phyloP scores from a whole-genome alignment of 2,888 invertebrate genomes.

The Nomada ruficornis region DNA sequence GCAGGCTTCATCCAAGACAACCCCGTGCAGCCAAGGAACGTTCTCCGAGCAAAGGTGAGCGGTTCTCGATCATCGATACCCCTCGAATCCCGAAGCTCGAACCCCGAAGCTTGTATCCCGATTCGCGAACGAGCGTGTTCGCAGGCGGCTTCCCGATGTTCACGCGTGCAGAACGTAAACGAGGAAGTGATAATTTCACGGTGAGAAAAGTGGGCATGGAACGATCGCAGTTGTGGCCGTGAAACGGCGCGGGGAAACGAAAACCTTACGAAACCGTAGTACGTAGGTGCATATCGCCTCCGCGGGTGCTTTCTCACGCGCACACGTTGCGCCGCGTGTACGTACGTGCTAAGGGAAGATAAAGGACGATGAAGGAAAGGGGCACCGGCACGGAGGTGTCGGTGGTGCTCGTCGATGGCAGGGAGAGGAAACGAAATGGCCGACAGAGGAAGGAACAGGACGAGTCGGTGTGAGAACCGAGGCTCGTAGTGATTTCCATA shows the following conservation, averaged over 20 bases:
- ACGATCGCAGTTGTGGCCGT: conserved; percentile 31
- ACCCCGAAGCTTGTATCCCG: background rate
- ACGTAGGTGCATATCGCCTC: conserved; percentile 9
- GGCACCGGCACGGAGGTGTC: conserved; percentile 20
- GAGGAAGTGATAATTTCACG: conserved; percentile 62
- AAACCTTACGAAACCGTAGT: conserved; percentile 52
- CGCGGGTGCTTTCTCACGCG: conserved; percentile 65
- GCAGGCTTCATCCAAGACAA: background rate
- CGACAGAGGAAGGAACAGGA: conserved; percentile 67
- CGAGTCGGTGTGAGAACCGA: conserved; percentile 80
- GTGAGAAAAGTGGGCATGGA: conserved; percentile 61
- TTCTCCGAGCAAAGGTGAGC: background rate
- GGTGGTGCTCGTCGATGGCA: conserved; percentile 52
- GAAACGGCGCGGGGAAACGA: conserved; percentile 43
- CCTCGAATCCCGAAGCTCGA: conserved; percentile 6
- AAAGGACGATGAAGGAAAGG: conserved; percentile 33
- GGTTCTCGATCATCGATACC: conserved; percentile 29
- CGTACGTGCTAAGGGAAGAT: conserved; percentile 11
- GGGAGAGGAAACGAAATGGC: conserved; percentile 65
- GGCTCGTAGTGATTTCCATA: conserved; percentile 79
- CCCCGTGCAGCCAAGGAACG: conserved; percentile 4
- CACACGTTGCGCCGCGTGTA: conserved; percentile 20
- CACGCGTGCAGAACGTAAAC: conserved; percentile 54
- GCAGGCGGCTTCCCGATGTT: conserved; percentile 29
- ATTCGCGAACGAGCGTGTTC: conserved; percentile 21